Evolutionary conservation across 2,113 vertebrate species (phyloP).

Genomic region (Machaerirhynchus nigripectus): DNA sequence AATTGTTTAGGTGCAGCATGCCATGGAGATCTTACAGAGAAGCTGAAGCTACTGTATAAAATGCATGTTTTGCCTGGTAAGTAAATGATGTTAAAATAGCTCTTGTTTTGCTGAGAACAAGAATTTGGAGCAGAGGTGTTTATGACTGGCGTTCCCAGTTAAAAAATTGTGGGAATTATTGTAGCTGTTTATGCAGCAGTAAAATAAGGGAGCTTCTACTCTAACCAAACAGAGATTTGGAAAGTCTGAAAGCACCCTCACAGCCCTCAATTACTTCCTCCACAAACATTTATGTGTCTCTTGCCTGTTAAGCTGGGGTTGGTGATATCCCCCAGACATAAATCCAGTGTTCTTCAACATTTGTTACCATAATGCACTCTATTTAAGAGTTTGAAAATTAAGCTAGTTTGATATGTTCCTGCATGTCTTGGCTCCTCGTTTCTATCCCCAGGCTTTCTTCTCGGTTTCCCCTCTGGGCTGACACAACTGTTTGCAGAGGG

Average conservation of each 20-base stretch:
- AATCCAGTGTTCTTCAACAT: not conserved
- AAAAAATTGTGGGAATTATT: not conserved
- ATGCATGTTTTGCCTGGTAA: constrained; percentile 94
- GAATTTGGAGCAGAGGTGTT: not conserved
- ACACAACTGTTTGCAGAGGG: not conserved
- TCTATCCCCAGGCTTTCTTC: not conserved
- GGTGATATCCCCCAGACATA: not conserved
- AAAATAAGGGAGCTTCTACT: not conserved
- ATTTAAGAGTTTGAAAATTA: not conserved
- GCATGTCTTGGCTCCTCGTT: not conserved
- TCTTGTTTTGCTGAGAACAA: not conserved
- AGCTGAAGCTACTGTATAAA: constrained; percentile 93
- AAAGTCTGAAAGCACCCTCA: not conserved
- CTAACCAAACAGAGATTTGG: not conserved
- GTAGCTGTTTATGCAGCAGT: not conserved
- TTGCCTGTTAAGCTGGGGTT: not conserved
- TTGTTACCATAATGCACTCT: not conserved
- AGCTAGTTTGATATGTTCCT: not conserved
- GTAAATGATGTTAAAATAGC: constrained; percentile 10
- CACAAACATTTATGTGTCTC: not conserved
- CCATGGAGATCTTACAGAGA: constrained; percentile 93
- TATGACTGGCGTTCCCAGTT: not conserved
- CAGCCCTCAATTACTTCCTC: not conserved
- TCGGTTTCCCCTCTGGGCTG: not conserved
- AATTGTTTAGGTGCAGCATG: constrained; percentile 83